A percentile compares a stretch with the other conserved stretches of the same genome.
phyloP scores from a whole-genome alignment of 1,140 invertebrate genomes.

The Meloidogyne chitwoodi region DNA sequence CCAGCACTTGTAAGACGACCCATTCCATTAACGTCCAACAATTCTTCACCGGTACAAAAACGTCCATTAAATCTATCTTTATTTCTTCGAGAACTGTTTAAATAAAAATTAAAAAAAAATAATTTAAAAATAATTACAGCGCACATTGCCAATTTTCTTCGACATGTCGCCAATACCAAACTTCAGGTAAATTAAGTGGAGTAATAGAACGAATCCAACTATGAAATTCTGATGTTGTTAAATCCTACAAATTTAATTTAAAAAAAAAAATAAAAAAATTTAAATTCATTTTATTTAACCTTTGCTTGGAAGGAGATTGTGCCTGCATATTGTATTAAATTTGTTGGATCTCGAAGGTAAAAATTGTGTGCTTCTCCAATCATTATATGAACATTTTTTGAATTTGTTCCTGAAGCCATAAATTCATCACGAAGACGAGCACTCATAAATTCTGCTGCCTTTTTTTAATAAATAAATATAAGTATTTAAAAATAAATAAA shows the following conservation, averaged over 20 bases:
- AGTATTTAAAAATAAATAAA: neutral
- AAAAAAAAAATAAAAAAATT: too few relatives aligned
- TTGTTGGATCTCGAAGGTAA: slow-evolving; percentile 44
- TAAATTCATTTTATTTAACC: neutral
- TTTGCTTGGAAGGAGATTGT: slow-evolving; percentile 55
- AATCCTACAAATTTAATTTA: slow-evolving; percentile 13
- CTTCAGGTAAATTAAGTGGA: slow-evolving; percentile 49
- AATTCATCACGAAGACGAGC: slow-evolving; percentile 21
- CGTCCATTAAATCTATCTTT: slow-evolving; percentile 41
- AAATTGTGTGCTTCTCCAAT: slow-evolving; percentile 57
- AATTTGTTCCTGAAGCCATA: neutral
- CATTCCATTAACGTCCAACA: slow-evolving; percentile 42
- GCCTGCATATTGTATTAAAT: slow-evolving; percentile 43
- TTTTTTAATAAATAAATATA: neutral
- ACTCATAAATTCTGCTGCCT: slow-evolving; percentile 46
- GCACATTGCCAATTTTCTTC: slow-evolving; percentile 52
- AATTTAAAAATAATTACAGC: slow-evolving; percentile 5
- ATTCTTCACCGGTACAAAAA: slow-evolving; percentile 55
- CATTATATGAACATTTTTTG: slow-evolving; percentile 40
- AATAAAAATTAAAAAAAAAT: neutral
- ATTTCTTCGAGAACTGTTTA: neutral
- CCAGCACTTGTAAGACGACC: slow-evolving; percentile 53
- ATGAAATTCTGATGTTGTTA: slow-evolving; percentile 15
- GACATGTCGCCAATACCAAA: slow-evolving; percentile 54
- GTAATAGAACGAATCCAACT: slow-evolving; percentile 38